Conservation (phyloP, 2,797 vertebrate genomes). For the Spea hammondii region DNA sequence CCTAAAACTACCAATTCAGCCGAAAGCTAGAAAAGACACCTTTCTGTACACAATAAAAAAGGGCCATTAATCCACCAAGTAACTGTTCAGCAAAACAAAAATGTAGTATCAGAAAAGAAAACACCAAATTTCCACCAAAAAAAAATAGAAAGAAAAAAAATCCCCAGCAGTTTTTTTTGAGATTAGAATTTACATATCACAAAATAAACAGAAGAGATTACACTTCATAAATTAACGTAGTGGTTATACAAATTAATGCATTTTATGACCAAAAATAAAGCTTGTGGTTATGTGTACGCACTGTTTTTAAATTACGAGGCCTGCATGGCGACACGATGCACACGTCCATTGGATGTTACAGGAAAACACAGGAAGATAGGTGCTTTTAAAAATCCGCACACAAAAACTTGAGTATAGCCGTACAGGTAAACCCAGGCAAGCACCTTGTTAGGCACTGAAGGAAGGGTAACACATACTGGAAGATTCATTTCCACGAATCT, state of each 20-base stretch:
- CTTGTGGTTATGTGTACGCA: not conserved
- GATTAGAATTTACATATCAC: constrained; percentile 20
- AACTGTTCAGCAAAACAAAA: constrained; percentile 32
- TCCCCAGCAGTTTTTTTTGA: constrained; percentile 31
- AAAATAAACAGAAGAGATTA: constrained; percentile 13
- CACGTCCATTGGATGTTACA: constrained; percentile 19
- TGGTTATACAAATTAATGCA: constrained; percentile 47
- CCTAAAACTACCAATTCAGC: constrained; percentile 43
- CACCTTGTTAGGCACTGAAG: constrained; percentile 34
- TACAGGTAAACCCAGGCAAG: not conserved
- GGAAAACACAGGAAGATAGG: constrained; percentile 35
- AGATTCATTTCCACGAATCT: not conserved
- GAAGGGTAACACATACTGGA: constrained; percentile 28
- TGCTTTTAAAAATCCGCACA: constrained; percentile 11
- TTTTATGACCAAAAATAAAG: constrained; percentile 30
- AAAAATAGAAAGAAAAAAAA: constrained; percentile 1
- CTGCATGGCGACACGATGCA: constrained; percentile 31
- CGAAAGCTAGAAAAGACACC: constrained; percentile 37
- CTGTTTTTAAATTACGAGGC: not conserved
- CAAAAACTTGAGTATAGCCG: not conserved
- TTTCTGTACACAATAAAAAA: constrained; percentile 31
- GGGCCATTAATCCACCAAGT: constrained; percentile 25
- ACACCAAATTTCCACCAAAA: not conserved
- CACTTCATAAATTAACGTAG: constrained; percentile 36
- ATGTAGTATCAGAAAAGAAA: not conserved